Conservation (phyloP, 2,113 vertebrate species). For the Mesitornis unicolor region DNA sequence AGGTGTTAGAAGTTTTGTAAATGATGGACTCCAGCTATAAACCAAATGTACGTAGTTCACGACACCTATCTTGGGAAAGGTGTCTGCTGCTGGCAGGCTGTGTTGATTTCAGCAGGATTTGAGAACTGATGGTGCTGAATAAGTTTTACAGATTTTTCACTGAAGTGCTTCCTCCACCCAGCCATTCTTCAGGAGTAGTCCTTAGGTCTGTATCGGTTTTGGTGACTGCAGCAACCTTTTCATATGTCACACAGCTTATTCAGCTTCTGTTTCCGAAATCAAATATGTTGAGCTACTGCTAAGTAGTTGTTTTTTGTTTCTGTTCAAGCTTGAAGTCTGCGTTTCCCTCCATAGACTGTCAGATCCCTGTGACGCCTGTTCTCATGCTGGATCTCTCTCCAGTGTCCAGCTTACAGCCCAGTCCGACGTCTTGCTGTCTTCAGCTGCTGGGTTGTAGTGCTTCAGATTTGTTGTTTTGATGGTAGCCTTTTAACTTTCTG, state of each 20-base stretch:
- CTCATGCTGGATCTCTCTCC: background rate
- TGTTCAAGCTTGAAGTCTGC: background rate
- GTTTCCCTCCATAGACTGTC: background rate
- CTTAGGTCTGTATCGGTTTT: background rate
- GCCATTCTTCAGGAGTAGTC: background rate
- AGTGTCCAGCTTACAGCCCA: background rate
- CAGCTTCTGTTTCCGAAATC: background rate
- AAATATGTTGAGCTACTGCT: background rate
- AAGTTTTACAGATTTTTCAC: background rate
- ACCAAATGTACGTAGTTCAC: background rate
- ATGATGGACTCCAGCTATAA: background rate
- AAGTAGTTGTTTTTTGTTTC: background rate
- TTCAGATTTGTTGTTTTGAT: background rate
- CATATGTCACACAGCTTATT: background rate
- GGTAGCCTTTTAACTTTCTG: background rate
- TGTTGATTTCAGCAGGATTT: background rate
- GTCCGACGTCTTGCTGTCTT: accelerated
- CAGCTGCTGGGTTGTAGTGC: background rate
- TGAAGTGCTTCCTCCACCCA: background rate
- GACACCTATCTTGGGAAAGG: background rate
- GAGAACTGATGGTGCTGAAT: background rate
- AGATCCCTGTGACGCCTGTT: accelerated
- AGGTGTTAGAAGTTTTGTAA: background rate
- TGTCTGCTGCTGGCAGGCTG: background rate
- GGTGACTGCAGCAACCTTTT: background rate